Evolutionary conservation across 2,113 vertebrate genomes (phyloP).

Genomic region (Campylomormyrus numenius): DNA sequence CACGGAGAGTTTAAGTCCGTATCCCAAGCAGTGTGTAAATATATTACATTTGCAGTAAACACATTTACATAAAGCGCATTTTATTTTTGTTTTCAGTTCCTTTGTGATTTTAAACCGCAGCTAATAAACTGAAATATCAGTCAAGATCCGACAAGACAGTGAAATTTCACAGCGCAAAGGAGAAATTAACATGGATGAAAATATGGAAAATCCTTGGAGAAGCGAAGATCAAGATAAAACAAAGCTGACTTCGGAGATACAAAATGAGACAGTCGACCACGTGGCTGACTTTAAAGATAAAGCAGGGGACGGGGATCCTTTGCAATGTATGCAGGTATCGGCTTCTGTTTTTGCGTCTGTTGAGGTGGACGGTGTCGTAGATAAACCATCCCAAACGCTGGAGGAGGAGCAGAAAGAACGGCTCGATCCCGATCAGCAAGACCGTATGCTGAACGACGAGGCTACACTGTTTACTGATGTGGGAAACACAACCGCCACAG

Average conservation of each 20-base stretch:
- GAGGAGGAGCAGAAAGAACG: not conserved
- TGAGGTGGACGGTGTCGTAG: not conserved
- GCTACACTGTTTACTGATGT: constrained; percentile 10
- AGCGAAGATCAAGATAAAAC: not conserved
- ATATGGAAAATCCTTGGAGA: not conserved
- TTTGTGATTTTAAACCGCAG: not conserved
- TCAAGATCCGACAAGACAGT: constrained; percentile 20
- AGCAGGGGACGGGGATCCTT: not conserved
- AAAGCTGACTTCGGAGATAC: not conserved
- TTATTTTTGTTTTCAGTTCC: not conserved
- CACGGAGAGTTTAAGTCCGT: not conserved
- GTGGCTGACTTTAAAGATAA: not conserved
- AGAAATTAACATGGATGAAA: not conserved
- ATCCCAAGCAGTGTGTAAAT: not conserved
- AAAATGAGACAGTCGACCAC: not conserved
- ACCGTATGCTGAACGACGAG: not conserved
- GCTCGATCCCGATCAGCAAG: not conserved
- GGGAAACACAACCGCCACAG: constrained; percentile 50
- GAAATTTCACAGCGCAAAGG: not conserved
- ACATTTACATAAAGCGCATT: not conserved
- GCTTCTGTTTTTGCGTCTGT: not conserved
- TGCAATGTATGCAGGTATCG: not conserved
- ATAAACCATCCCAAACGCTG: not conserved
- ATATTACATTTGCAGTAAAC: not conserved
- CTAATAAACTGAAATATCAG: not conserved